A percentile compares a stretch with the other conserved stretches of the same genome.
Evolutionary conservation across 2,888 invertebrate genomes (phyloP).

Genomic region (Leucophenga montana): DNA sequence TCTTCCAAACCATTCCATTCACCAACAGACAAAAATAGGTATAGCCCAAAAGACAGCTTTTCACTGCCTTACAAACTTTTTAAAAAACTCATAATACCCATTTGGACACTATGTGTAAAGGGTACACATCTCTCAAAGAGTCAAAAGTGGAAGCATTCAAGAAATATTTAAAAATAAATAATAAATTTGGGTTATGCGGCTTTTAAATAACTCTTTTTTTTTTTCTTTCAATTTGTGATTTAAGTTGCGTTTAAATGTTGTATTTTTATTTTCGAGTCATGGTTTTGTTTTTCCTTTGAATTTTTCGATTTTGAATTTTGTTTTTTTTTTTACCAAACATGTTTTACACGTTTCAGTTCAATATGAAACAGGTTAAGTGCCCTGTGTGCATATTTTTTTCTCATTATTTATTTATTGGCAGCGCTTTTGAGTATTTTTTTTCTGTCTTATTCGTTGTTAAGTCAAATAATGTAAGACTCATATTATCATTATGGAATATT

Average conservation of each 20-base stretch:
- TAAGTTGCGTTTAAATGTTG: not conserved
- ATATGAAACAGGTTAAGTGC: constrained; percentile 30
- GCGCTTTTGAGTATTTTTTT: constrained; percentile 11
- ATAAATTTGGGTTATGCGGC: constrained; percentile 12
- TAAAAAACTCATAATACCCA: not conserved
- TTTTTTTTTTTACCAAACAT: constrained; percentile 28
- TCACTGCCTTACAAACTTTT: no score
- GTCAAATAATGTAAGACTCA: not conserved
- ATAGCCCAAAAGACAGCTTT: no score
- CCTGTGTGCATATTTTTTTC: constrained; percentile 18
- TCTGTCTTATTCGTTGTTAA: not conserved
- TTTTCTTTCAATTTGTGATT: constrained; percentile 3
- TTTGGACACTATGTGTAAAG: not conserved
- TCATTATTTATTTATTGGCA: constrained; percentile 25
- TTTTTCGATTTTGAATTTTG: constrained; percentile 15
- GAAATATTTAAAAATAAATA: constrained; percentile 7
- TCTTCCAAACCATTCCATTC: no score
- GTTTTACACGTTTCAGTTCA: constrained; percentile 30
- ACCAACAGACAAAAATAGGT: no score
- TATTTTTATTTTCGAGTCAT: constrained; percentile 2
- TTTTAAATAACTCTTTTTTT: not conserved
- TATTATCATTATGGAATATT: constrained; percentile 6
- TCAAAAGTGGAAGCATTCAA: not conserved
- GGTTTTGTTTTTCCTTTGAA: not conserved
- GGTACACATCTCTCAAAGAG: not conserved